These are phyloP conservation scores for Stegodyphus dumicola DNA, from an alignment of 1,140 invertebrate genomes.

Conservation along the genomic window DNA sequence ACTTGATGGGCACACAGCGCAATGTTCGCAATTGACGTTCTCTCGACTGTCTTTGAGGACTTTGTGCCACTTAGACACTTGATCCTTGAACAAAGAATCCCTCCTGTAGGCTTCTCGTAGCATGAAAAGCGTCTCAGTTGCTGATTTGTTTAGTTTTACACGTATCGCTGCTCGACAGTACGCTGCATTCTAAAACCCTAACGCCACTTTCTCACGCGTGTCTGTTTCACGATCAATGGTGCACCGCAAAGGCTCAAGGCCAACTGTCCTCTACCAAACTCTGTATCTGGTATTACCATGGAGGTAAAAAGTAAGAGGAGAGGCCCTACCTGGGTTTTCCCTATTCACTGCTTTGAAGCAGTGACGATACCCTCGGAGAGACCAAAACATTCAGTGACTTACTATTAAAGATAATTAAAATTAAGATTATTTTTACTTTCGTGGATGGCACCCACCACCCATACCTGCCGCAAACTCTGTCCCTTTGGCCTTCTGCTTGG, in stretches of 20 bases:
- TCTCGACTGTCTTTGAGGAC: neutral
- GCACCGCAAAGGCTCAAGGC: neutral
- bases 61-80: neutral
- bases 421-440: no score
- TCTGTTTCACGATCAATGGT: neutral
- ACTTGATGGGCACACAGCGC: neutral
- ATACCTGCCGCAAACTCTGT: neutral
- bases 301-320: no score
- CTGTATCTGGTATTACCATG: no score
- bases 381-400: no score
- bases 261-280: neutral
- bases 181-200: neutral
- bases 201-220: neutral
- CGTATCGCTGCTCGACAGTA: neutral
- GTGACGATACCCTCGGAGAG: no score
- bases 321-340: no score
- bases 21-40: neutral
- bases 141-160: no score
- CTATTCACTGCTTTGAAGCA: no score
- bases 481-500: neutral
- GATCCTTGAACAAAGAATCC: neutral
- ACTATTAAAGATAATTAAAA: no score
- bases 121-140: no score
- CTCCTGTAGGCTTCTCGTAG: neutral
- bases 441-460: no score